These are phyloP conservation scores for Phengaris arion DNA, from an alignment of 2,888 invertebrate species.

Conservation along the genomic window DNA sequence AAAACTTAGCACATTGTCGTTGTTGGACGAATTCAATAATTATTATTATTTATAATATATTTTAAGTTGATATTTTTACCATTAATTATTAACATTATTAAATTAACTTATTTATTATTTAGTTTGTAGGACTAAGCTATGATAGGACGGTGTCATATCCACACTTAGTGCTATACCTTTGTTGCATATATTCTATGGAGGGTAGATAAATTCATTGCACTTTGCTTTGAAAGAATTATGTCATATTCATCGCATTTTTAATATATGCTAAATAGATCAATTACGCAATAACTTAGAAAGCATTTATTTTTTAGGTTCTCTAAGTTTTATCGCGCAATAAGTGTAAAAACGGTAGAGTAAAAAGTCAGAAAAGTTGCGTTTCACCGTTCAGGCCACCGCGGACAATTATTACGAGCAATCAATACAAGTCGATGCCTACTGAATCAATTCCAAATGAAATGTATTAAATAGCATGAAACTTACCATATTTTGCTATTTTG, in stretches of 20 bases:
- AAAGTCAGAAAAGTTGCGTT: constrained; percentile 49
- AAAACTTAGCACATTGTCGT: too few relatives aligned
- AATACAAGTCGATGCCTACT: constrained; percentile 52
- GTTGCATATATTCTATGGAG: not conserved
- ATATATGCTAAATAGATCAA: not conserved
- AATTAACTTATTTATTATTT: too few relatives aligned
- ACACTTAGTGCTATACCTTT: not conserved
- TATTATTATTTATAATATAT: too few relatives aligned
- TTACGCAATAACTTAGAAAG: not conserved
- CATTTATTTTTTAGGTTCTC: not conserved
- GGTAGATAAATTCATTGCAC: not conserved
- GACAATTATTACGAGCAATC: constrained; percentile 61
- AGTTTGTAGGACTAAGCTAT: too few relatives aligned
- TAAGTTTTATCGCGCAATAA: constrained; percentile 32
- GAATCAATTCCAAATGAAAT: constrained; percentile 30
- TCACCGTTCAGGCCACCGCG: constrained; percentile 52
- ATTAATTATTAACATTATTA: too few relatives aligned
- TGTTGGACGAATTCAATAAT: too few relatives aligned
- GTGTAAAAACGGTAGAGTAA: constrained; percentile 30
- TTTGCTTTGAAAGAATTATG: not conserved
- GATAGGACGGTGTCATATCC: not conserved
- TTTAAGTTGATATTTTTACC: too few relatives aligned
- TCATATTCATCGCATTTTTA: not conserved
- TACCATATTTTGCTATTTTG: constrained; percentile 50
- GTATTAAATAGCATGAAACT: constrained; percentile 44